phyloP scores from a whole-genome alignment of 2,797 vertebrate genomes.

The Manis crassicaudata region DNA sequence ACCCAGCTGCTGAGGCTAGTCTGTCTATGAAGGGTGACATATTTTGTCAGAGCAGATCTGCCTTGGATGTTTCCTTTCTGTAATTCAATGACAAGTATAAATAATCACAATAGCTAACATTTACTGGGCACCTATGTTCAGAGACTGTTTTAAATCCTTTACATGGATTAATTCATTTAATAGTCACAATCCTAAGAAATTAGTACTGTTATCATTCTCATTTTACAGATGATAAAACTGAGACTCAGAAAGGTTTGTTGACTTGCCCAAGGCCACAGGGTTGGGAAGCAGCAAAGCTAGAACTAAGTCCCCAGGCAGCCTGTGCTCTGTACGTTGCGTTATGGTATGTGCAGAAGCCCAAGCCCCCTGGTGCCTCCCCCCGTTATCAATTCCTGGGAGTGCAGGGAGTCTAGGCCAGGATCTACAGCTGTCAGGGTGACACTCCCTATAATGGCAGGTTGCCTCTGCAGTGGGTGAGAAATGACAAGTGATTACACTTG shows the following conservation, averaged over 20 bases:
- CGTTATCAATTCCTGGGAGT: not conserved
- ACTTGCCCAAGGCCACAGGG: not conserved
- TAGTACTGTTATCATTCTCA: not conserved
- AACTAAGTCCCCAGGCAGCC: not conserved
- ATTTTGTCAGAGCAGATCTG: not conserved
- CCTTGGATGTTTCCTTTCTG: not conserved
- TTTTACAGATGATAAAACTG: not conserved
- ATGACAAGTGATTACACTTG: not conserved
- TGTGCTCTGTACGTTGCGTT: no score
- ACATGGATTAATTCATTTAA: not conserved
- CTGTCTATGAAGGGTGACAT: not conserved
- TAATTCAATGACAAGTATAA: not conserved
- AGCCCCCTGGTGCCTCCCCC: not conserved
- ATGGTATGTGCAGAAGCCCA: not conserved
- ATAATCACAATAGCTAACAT: not conserved
- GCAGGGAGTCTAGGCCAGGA: not conserved
- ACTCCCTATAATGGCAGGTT: not conserved
- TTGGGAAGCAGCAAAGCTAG: not conserved
- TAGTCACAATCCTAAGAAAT: not conserved
- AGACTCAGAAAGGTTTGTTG: not conserved
- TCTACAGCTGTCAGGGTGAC: not conserved
- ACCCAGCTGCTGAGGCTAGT: not conserved
- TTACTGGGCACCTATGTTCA: not conserved
- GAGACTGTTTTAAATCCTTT: not conserved
- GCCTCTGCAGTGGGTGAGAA: slow-evolving; percentile 45